Conservation (phyloP, 2,888 invertebrate species). For the Dryococelus australis region DNA sequence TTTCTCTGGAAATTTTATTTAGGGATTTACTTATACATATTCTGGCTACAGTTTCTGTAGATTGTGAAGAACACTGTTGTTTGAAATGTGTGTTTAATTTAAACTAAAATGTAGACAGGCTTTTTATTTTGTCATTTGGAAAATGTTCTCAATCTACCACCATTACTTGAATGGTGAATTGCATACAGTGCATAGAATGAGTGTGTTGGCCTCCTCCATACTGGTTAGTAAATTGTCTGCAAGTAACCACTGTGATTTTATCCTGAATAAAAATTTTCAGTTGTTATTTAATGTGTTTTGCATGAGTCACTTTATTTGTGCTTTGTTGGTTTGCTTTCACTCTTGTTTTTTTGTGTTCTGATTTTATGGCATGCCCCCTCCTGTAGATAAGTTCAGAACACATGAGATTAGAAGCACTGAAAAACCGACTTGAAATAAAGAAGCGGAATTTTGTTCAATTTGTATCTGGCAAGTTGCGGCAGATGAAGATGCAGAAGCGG, state of each 20-base stretch:
- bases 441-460: constrained; percentile 63
- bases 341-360: neutral
- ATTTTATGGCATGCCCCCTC: constrained; percentile 3
- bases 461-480: constrained; percentile 61
- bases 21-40: no score
- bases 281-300: neutral
- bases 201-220: no score
- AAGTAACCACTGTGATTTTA: neutral
- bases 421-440: constrained; percentile 64
- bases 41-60: no score
- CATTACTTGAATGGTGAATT: no score
- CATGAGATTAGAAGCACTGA: constrained; percentile 61
- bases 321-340: neutral
- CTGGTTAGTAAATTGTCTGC: no score
- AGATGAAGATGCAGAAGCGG: constrained; percentile 48
- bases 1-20: no score
- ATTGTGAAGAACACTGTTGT: no score
- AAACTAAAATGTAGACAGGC: no score
- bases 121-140: no score
- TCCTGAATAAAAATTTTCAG: neutral
- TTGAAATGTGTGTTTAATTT: no score
- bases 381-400: constrained; percentile 22
- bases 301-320: neutral
- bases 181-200: no score
- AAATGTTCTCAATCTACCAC: no score